Conservation (phyloP, 2,888 invertebrate genomes). For the Leptinotarsa tumamoca region DNA sequence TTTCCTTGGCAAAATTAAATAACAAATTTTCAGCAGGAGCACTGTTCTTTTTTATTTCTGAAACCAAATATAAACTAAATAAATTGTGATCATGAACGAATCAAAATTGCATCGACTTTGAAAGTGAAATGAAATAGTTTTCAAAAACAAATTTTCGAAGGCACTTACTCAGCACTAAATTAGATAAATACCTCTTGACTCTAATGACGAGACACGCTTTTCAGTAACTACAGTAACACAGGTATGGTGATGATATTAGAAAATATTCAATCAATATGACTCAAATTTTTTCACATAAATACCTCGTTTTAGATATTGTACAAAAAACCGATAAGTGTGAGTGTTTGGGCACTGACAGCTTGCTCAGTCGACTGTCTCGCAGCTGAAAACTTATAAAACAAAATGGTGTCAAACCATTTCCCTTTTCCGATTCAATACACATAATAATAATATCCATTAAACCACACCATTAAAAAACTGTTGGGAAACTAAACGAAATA, state of each 20-base stretch:
- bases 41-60: too few species aligned
- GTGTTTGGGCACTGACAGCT: constrained; percentile 51
- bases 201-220: constrained; percentile 47
- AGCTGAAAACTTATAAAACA: constrained; percentile 57
- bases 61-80: too few species aligned
- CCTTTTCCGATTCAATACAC: constrained; percentile 43
- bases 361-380: constrained; percentile 48
- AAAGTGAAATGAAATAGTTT: constrained; percentile 15
- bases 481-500: constrained; percentile 21
- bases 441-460: constrained; percentile 34
- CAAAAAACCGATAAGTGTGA: constrained; percentile 51
- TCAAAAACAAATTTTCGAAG: constrained; percentile 32
- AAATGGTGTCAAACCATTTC: constrained; percentile 49
- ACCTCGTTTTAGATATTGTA: constrained; percentile 51
- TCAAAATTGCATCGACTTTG: not conserved
- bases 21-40: too few species aligned
- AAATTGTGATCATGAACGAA: too few species aligned
- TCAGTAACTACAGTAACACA: constrained; percentile 47
- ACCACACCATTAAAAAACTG: constrained; percentile 46
- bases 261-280: constrained; percentile 36
- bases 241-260: constrained; percentile 38
- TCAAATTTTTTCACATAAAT: constrained; percentile 47
- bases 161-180: constrained; percentile 38
- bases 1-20: too few species aligned
- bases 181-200: constrained; percentile 53